phyloP scores from a whole-genome alignment of 1,140 invertebrate species.

The Cherax destructor region DNA sequence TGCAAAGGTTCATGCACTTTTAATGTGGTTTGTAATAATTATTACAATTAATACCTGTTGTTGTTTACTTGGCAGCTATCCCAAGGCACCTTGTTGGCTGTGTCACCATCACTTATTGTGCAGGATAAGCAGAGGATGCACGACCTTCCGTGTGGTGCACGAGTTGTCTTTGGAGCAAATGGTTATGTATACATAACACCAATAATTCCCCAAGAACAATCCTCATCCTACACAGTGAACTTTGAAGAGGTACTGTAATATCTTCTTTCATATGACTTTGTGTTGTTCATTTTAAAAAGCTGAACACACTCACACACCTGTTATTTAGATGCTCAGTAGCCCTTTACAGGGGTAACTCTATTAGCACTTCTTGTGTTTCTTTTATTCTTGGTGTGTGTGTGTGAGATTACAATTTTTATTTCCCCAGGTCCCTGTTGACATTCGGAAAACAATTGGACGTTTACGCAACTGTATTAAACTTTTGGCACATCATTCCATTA shows the following conservation, averaged over 20 bases:
- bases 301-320: no score
- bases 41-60: no score
- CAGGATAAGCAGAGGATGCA: constrained; percentile 97
- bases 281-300: no score
- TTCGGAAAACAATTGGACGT: constrained; percentile 65
- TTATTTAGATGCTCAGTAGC: no score
- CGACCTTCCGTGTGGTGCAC: constrained; percentile 91
- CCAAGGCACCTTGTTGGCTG: constrained; percentile 93
- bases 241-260: constrained; percentile 69
- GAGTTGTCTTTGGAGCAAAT: constrained; percentile 96
- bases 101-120: constrained; percentile 94
- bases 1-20: no score
- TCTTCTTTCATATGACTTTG: neutral
- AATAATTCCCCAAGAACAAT: constrained; percentile 74
- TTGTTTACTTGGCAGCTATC: constrained; percentile 78
- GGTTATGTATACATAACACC: constrained; percentile 97
- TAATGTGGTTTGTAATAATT: no score
- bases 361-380: no score
- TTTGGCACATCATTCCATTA: constrained; percentile 50
- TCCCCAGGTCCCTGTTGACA: constrained; percentile 60
- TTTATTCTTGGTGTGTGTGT: no score
- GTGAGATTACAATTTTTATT: neutral
- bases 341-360: no score
- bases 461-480: constrained; percentile 55
- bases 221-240: constrained; percentile 63